A percentile compares a stretch with the other conserved stretches of the same genome.
Evolutionary conservation across 2,888 invertebrate genomes (phyloP).

Genomic region (Lepas anatifera): DNA sequence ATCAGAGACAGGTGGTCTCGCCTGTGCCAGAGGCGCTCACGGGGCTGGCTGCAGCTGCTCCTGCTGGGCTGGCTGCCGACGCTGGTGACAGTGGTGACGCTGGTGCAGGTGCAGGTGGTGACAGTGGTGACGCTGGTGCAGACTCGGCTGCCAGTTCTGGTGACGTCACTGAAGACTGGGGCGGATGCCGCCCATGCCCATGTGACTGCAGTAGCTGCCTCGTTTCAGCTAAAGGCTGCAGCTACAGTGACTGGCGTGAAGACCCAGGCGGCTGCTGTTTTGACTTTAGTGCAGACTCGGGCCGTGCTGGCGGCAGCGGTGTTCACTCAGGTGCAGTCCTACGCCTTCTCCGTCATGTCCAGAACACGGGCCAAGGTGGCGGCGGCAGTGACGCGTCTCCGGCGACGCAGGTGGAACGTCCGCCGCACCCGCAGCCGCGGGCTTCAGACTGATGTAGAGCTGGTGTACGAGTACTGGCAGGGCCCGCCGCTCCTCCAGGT

Average conservation of each 20-base stretch:
- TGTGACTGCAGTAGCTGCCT: no score
- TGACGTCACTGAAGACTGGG: no score
- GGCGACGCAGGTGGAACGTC: neutral
- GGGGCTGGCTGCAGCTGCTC: neutral
- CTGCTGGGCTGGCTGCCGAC: neutral
- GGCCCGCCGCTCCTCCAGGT: neutral
- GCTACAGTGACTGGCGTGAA: no score
- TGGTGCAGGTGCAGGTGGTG: neutral
- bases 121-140: neutral
- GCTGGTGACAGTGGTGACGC: neutral
- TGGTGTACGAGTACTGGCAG: constrained; percentile 2
- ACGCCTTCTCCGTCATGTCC: no score
- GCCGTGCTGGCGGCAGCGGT: no score
- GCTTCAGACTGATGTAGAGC: neutral
- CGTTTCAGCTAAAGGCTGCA: no score
- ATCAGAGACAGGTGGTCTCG: neutral
- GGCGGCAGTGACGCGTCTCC: neutral
- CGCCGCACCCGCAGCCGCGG: neutral
- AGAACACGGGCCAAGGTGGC: no score
- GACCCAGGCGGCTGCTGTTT: no score
- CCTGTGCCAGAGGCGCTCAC: neutral
- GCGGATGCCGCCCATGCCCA: no score
- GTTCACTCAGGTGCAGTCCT: no score
- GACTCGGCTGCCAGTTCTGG: no score
- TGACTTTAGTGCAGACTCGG: no score